Evolutionary conservation across 2,113 vertebrate genomes (phyloP), one percentile per base, ranked within the genome.

Genomic region (Microcebus murinus): DNA sequence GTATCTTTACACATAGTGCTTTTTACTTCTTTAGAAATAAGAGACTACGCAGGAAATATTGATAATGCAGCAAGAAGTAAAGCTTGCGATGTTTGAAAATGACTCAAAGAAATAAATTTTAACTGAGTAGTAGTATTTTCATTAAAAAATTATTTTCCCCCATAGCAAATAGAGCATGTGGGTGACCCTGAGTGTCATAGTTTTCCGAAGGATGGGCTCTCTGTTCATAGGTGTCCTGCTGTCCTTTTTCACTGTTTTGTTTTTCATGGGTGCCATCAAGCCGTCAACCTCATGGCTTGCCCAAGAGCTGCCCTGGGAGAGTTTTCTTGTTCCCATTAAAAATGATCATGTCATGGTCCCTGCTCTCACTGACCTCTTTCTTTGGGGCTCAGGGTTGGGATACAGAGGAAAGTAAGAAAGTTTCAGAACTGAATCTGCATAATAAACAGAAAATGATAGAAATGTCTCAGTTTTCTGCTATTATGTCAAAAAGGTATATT

Each of bases 21-120:
- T 87, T 82, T 70, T 79, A 18, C 76, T 21, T 94, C 89, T 70
- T 95, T 95, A 89, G 48, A 85, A 87, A 48, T 48, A 76, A 68
- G 29, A 87, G 39, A 29, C 50, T 50, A n/a, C 5, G n/a, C 20
- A 86, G 52, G 57, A 82, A 87, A 59, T 84, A 31, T 5, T 92
- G 34, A 39, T 55, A 27, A 3, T 36, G 14, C 10, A 48, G 6
- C 23, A 63, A 50, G 45, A 86, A 83, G 59, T 48, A 77, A 91
- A 81, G 23, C 31, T 87, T 55, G 21, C 11, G 14, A 1, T 76
- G 34, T 70, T 88, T 68, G 34, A 79, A 68, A 94, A 61, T 68
- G 36, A 89, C 34, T 80, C 27, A 95, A 73, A 91, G n/a, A 90
- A 63, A 68, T 73, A 42, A 34, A 21, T 65, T 77, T 63, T n/a